Conservation (phyloP, 2,113 vertebrate genomes). For the Psittacus erithacus region DNA sequence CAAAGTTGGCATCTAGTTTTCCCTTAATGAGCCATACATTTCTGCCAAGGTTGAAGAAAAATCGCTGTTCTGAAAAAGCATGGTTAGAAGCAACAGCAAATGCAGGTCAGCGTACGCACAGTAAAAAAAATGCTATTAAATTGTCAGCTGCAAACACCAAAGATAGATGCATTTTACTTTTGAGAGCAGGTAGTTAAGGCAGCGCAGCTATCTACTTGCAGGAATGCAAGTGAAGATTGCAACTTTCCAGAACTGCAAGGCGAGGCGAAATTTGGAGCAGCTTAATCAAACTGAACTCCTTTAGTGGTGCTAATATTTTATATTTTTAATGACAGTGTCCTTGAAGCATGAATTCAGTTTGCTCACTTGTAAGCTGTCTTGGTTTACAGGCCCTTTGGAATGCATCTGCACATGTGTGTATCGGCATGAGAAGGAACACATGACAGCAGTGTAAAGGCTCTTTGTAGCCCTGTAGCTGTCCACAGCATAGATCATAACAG, state of each 20-base stretch:
- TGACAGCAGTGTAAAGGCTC: background rate
- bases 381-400: background rate
- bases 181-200: background rate
- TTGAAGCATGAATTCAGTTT: background rate
- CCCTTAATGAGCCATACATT: background rate
- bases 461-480: background rate
- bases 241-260: background rate
- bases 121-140: background rate
- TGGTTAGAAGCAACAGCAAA: background rate
- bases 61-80: background rate
- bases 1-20: background rate
- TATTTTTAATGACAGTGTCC: background rate
- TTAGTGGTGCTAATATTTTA: background rate
- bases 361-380: background rate
- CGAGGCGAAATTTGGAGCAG: background rate
- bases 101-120: fast-evolving
- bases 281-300: background rate
- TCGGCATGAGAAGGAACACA: background rate
- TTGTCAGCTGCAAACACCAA: background rate
- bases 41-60: background rate
- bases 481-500: background rate
- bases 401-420: fast-evolving
- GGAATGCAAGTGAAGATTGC: background rate
- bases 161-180: background rate
- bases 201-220: background rate